Percentiles rank a stretch among this genome's conserved stretches.
Conservation (phyloP, 2,888 invertebrate genomes). For the Drosophila kambysellisi region DNA sequence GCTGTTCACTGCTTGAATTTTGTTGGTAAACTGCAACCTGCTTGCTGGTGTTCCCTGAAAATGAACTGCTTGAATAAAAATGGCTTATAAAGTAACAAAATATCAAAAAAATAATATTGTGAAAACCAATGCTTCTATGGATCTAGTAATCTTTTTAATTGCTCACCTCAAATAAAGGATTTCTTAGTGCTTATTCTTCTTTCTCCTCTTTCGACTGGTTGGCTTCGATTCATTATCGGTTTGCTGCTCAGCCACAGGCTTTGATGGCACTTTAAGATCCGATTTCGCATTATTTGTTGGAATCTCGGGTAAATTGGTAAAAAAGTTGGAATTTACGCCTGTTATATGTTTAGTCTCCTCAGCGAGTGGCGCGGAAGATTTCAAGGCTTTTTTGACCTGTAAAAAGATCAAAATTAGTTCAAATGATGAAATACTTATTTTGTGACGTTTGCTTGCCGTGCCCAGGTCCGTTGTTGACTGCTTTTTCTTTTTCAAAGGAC, state of each 20-base stretch:
- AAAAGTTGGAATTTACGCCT: conserved; percentile 11
- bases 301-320: conserved; percentile 3
- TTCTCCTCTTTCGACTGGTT: neutral
- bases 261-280: neutral
- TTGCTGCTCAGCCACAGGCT: neutral
- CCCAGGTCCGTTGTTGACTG: too few species aligned
- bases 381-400: neutral
- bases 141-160: neutral
- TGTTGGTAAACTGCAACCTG: neutral
- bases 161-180: neutral
- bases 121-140: neutral
- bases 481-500: neutral
- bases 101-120: neutral
- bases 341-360: neutral
- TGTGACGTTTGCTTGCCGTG: neutral
- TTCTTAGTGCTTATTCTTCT: neutral
- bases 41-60: neutral
- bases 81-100: neutral
- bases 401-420: too few species aligned
- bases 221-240: neutral
- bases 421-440: neutral
- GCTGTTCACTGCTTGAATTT: neutral
- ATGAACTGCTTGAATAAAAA: neutral
- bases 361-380: neutral
- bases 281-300: neutral